Conservation (phyloP, 2,113 vertebrate species). For the Serinus canaria region DNA sequence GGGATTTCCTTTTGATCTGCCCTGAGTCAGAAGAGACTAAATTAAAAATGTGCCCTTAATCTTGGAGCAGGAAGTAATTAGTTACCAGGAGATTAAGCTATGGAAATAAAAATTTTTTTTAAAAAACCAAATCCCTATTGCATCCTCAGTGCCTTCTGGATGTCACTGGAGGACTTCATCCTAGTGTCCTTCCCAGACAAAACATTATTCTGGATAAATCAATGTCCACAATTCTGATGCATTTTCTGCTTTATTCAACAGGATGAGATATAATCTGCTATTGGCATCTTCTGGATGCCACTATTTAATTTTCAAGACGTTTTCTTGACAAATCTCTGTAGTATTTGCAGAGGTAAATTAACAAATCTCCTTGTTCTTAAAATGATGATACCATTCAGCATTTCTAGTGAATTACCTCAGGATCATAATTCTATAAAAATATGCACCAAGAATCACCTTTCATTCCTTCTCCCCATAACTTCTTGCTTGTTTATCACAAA, state of each 20-base stretch:
- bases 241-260: not conserved
- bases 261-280: not conserved
- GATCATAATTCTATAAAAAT: not conserved
- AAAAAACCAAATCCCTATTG: not conserved
- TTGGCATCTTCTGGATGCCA: not conserved
- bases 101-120: not conserved
- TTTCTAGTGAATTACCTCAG: not conserved
- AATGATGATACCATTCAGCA: fast-evolving
- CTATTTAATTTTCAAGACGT: not conserved
- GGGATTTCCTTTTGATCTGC: not conserved
- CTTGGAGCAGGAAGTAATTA: not conserved
- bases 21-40: not conserved
- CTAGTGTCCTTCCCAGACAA: not conserved
- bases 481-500: not conserved
- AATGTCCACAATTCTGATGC: not conserved
- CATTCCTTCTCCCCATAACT: not conserved
- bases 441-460: not conserved
- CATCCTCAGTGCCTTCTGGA: not conserved
- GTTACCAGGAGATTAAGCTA: not conserved
- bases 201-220: not conserved
- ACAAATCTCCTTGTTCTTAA: not conserved
- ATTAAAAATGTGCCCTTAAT: not conserved
- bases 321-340: not conserved
- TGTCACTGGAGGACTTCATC: not conserved
- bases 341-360: not conserved